Conservation (phyloP, 2,797 vertebrate species). For the Mareca strepera region DNA sequence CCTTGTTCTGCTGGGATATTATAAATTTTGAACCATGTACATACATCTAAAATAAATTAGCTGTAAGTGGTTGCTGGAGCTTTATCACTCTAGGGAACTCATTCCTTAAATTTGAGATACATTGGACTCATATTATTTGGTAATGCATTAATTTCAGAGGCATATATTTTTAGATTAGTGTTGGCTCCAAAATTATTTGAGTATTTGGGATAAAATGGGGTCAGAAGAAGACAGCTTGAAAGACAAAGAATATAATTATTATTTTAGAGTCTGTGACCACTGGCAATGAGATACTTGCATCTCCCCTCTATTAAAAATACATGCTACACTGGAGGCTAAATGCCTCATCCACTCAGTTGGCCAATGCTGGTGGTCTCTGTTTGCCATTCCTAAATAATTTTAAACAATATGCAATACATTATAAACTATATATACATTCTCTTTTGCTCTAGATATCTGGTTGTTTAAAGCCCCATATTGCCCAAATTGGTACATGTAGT, state of each 20-base stretch:
- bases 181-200: conserved; percentile 28
- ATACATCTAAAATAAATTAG: conserved; percentile 64
- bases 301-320: neutral
- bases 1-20: conserved; percentile 50
- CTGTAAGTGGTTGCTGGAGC: conserved; percentile 29
- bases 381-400: neutral
- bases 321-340: neutral
- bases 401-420: neutral
- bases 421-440: neutral
- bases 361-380: neutral
- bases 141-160: conserved; percentile 47
- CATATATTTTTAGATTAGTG: conserved; percentile 30
- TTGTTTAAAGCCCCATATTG: neutral
- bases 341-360: neutral
- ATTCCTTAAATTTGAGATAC: conserved; percentile 33
- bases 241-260: conserved; percentile 27
- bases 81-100: conserved; percentile 18
- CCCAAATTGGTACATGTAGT: neutral
- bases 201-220: conserved; percentile 9
- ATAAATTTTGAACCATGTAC: conserved; percentile 41
- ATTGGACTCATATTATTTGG: conserved; percentile 16
- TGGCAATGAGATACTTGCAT: neutral
- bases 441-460: neutral
- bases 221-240: conserved; percentile 40
- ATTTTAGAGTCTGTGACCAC: neutral